Base-by-base conservation (phyloP, 2,113 vertebrate species). In the Mystacornis crossleyi region DNA sequence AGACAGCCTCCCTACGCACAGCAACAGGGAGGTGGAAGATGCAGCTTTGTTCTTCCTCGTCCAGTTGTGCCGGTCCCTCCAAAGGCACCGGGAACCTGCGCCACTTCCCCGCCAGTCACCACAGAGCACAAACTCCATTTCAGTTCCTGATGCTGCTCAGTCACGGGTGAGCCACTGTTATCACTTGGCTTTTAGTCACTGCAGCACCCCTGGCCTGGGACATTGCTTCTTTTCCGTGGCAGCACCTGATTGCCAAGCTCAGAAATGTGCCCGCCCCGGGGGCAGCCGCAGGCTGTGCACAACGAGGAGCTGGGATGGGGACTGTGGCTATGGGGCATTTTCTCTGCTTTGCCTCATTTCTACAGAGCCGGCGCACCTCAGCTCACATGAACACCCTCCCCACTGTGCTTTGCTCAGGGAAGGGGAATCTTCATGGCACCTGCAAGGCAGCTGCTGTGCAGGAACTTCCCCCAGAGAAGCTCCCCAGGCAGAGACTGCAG, bases 311-410 rank as follows among this genome's bases (percentile, higher is more conserved):
- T 15, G 26, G 28, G 31, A 5, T 9, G 31, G 31, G 18, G 8
- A 5, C 18, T 0, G 5, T 6, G 60, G 12, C 11, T 31, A 1
- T 0, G 0, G 33, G 50, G 18, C 12, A 4, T 62, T 86, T 82
- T 31, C 64, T 70, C 29, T 34, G 3, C 29, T n/a, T 28, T n/a
- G 12, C 18, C 71, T 43, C 33, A 4, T 53, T 80, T n/a, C 67
- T 31, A 10, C 15, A 66, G 26, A 29, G 4, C 18, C 6, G 57
- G 77, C 42, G 36, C 31, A 6, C 12, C 1, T 1, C 31, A 9
- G 26, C 10, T 29, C 4, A 2, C 12, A 5, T 1, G 12, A 73
- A 34, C 28, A 9, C 8, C 8, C 25, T 81, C 4, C 33, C 21
- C 50, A 14, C 24, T 8, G 38, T 4, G 1, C 9, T 0, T 7